Base-by-base conservation (phyloP, 2,888 invertebrate species). In the Agrilus biguttatus region DNA sequence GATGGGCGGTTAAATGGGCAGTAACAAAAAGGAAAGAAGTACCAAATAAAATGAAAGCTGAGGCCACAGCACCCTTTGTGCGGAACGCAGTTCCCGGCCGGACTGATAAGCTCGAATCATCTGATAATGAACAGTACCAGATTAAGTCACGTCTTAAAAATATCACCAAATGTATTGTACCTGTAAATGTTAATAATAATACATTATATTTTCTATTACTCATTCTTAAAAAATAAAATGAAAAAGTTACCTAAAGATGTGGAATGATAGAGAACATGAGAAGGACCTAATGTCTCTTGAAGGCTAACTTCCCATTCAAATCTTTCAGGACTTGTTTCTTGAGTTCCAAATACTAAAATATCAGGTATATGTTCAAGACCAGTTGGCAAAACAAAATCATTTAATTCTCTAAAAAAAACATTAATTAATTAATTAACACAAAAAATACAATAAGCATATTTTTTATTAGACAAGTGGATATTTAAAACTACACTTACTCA, bases 21-120 rank as follows among this genome's bases (percentile, higher is more conserved):
- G 92, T 93, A 5, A 97, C 84, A 60, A 98, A 95, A 5, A 97
- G 72, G 65, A 95, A 88, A 10, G 91, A 88, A 1, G 95, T 91
- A 12, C 97, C 97, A 60, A 98, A 97, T 4, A 97, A 68, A 51
- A 86, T 84, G 57, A 98, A 89, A 4, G 85, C 85, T 55, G 93
- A 81, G 0, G 89, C 95, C 0, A 96, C 84, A 1, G 93, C 95
- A 5, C 97, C 97, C 70, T 98, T 97, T 21, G 96, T 90, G 45
- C 86, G 75, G 61, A 89, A 88, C 0, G 90, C 88, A 7, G 88
- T 85, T 1, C 91, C 91, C 0, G 91, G 85, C 52, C 95, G 74
- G 1, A 92, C 90, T 2, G 91, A 89, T 47, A 90, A 73, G 53
- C 79, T 81, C 1, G 83, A 82, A 53, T 92, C 91, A 68, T 93